Conservation (phyloP, 2,888 invertebrate species). For the Hyppa rectilinea region DNA sequence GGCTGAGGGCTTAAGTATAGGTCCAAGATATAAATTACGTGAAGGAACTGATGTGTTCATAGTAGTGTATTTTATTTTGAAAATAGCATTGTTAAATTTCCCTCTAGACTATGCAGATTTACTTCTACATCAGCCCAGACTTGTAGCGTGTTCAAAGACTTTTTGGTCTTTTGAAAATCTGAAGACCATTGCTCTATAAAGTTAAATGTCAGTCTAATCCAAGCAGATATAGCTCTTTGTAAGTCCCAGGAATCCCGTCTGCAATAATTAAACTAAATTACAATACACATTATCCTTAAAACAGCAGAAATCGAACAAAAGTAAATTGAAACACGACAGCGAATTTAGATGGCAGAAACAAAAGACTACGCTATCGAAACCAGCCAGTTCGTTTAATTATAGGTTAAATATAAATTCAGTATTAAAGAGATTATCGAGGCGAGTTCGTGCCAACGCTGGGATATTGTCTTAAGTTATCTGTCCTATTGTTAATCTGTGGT, state of each 20-base stretch:
- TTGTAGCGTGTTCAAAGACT: neutral
- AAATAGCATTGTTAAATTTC: neutral
- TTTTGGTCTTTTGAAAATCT: constrained; percentile 7
- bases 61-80: neutral
- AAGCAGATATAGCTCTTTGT: neutral
- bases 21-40: constrained; percentile 15
- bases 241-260: neutral
- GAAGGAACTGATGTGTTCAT: constrained; percentile 25
- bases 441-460: constrained; percentile 45
- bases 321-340: constrained; percentile 65
- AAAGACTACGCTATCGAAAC: constrained; percentile 70
- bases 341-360: constrained; percentile 71
- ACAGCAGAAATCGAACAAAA: constrained; percentile 66
- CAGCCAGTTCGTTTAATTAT: constrained; percentile 72
- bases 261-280: constrained; percentile 45
- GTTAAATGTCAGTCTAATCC: constrained; percentile 16
- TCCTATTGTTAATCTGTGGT: constrained; percentile 62
- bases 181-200: constrained; percentile 1
- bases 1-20: constrained; percentile 47
- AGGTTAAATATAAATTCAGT: constrained; percentile 72
- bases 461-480: constrained; percentile 58
- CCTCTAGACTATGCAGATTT: neutral
- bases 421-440: constrained; percentile 72
- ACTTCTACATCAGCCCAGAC: neutral
- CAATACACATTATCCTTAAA: constrained; percentile 40